phyloP scores from a whole-genome alignment of 2,797 vertebrate species.

The Telmatherina bonti region DNA sequence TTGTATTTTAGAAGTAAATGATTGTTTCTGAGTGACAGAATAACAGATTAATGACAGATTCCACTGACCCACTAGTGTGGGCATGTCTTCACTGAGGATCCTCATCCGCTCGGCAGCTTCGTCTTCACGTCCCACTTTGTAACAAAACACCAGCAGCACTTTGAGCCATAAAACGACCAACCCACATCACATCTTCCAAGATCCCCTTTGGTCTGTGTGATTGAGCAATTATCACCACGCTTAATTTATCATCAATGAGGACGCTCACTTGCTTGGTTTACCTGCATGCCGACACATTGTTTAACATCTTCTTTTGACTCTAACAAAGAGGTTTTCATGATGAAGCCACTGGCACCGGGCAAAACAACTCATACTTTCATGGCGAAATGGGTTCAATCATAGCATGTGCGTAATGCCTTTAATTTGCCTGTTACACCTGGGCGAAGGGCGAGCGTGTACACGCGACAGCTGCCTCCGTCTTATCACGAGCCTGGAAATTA shows the following conservation, averaged over 20 bases:
- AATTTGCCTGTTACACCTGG: conserved; percentile 70
- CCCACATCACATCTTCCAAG: conserved; percentile 73
- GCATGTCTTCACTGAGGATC: conserved; percentile 63
- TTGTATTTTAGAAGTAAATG: neutral
- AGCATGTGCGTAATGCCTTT: conserved; percentile 65
- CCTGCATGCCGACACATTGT: conserved; percentile 64
- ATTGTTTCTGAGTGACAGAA: conserved; percentile 47
- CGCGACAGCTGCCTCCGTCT: conserved; percentile 61
- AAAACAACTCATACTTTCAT: conserved; percentile 85
- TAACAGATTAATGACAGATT: conserved; percentile 49
- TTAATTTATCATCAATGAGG: conserved; percentile 74
- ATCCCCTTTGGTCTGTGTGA: conserved; percentile 66
- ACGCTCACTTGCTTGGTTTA: conserved; percentile 63
- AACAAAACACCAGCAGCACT: conserved; percentile 73
- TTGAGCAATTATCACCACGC: conserved; percentile 83
- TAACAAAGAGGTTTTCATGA: conserved; percentile 71
- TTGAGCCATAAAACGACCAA: conserved; percentile 37
- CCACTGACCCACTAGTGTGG: conserved; percentile 73
- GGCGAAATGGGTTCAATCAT: conserved; percentile 79
- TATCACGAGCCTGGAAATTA: conserved; percentile 67
- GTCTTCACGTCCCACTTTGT: conserved; percentile 49
- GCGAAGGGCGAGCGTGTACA: conserved; percentile 56
- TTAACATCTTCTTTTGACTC: conserved; percentile 65
- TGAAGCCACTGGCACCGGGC: conserved; percentile 72
- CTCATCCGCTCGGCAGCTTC: conserved; percentile 35